Conservation (phyloP, 2,888 invertebrate species). For the Diplolepis rosae region DNA sequence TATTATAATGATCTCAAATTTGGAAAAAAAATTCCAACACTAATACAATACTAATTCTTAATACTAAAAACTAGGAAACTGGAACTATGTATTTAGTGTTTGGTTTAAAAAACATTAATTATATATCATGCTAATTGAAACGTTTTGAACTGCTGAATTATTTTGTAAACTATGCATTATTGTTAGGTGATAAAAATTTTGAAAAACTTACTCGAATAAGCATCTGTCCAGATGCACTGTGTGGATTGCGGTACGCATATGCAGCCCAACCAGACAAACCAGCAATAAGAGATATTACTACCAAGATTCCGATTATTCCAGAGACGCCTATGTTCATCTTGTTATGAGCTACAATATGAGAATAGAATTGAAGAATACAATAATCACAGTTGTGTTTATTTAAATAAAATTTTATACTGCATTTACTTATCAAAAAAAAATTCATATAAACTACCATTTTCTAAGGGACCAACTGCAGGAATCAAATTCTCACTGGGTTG, state of each 20-base stretch:
- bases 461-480: constrained; percentile 51
- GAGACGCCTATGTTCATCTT: constrained; percentile 76
- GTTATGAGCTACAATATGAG: constrained; percentile 57
- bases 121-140: too few species aligned
- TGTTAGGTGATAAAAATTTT: too few species aligned
- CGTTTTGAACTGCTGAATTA: too few species aligned
- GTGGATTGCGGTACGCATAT: constrained; percentile 97
- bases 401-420: not conserved
- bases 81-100: too few species aligned
- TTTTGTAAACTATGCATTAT: too few species aligned
- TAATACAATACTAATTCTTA: too few species aligned
- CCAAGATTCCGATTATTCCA: constrained; percentile 81
- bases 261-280: constrained; percentile 86
- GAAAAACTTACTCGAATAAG: constrained; percentile 88
- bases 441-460: constrained; percentile 57
- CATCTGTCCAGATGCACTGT: constrained; percentile 95
- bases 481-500: constrained; percentile 57
- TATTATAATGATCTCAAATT: too few species aligned
- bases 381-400: not conserved
- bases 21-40: too few species aligned
- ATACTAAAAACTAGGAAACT: too few species aligned
- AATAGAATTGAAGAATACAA: not conserved
- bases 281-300: constrained; percentile 81
- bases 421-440: not conserved
- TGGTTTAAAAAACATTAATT: too few species aligned